These are phyloP conservation scores for Sebastes fasciatus DNA, from an alignment of 2,113 vertebrate genomes.

Conservation along the genomic window DNA sequence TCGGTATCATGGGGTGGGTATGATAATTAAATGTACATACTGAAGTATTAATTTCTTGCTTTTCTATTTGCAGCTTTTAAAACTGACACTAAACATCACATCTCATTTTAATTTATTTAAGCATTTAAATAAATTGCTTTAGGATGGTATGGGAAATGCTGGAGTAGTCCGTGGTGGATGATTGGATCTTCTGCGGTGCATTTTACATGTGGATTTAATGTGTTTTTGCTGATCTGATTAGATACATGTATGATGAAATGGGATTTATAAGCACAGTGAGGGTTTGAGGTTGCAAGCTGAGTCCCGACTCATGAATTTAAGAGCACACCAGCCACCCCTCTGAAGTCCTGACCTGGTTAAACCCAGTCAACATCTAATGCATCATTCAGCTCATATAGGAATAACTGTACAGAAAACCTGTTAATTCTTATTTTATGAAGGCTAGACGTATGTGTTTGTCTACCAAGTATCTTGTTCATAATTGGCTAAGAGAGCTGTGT, in stretches of 20 bases:
- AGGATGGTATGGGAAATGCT: neutral
- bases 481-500: slow-evolving; percentile 41
- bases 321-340: neutral
- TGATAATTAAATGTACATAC: neutral
- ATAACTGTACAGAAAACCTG: neutral
- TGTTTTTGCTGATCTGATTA: neutral
- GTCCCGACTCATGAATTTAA: neutral
- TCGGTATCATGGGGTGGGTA: neutral
- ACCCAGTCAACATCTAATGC: neutral
- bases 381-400: neutral
- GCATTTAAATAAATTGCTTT: neutral
- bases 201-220: neutral
- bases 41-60: neutral
- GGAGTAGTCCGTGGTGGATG: too few relatives aligned
- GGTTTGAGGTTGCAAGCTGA: too few relatives aligned
- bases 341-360: too few relatives aligned
- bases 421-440: neutral
- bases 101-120: neutral
- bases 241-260: slow-evolving; percentile 2
- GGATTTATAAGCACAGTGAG: neutral
- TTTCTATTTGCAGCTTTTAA: neutral
- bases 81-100: neutral
- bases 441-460: slow-evolving; percentile 22
- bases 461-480: slow-evolving; percentile 11
- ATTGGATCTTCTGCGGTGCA: neutral